Evolutionary conservation across 2,888 invertebrate genomes (phyloP), one percentile per base, ranked within the genome.

Genomic region (Dichetophora obliterata): DNA sequence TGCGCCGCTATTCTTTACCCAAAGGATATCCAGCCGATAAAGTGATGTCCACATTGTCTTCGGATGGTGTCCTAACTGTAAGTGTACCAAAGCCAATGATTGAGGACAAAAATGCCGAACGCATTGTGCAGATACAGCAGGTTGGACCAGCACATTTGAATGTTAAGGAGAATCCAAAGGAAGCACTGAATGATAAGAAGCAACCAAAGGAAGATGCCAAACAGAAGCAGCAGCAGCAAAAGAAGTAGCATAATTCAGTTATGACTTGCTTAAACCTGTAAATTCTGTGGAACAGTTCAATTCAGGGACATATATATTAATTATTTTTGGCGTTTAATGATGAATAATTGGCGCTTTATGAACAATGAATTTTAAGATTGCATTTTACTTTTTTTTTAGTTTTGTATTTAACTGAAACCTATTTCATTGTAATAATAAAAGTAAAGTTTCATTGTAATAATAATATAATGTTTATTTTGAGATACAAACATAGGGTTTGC

Each of bases 1-100:
- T 93, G 76, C 91, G 96, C 31, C 91, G 94, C 74, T 96, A 95
- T 86, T 86, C 92, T 27, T 86, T 96, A 59, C 96, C 96, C 0
- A 92, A 93, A 81, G 94, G 93, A 0, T 94, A 94, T 76, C 93
- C 96, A 72, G 91, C 94, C 1, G 92, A 93, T 68, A 91, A 92
- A 71, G 93, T 95, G 1, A 92, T 92, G 76, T 95, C 95, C 5
- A 93, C 92, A 57, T 89, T 96, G 11, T 95, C 95, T 34, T 92
- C 93, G 8, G 95, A 95, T 83, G 95, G 95, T 0, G 91, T 95
- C 77, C 87, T 95, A 78, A 92, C 91, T 68, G 90, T 95, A 61
- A 91, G 92, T 31, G 94, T 93, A 1, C 94, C 94, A 70, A 91
- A 88, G 83, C 88, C 89, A 68, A 87, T 85, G 37, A 73, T 80